These are phyloP conservation scores for Vultur gryphus DNA, from an alignment of 2,797 vertebrate species.

Conservation along the genomic window DNA sequence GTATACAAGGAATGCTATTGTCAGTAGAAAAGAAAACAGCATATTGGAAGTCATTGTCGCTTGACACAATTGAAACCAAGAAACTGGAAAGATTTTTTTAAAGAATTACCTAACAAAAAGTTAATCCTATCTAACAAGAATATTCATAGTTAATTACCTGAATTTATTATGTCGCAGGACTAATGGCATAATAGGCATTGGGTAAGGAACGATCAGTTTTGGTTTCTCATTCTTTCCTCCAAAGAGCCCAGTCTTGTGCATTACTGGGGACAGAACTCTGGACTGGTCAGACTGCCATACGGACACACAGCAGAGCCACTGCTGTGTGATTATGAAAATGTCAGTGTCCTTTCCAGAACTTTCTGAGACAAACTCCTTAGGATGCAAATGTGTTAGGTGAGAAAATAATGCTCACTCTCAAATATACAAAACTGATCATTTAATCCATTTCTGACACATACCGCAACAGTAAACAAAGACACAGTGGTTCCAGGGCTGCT, in stretches of 20 bases:
- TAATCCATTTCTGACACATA: not conserved
- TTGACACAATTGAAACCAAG: not conserved
- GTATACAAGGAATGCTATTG: not conserved
- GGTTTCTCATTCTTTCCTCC: not conserved
- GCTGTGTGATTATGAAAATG: not conserved
- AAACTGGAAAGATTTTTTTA: not conserved
- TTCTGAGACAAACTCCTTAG: not conserved
- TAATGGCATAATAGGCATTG: not conserved
- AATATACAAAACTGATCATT: not conserved
- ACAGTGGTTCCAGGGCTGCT: not conserved
- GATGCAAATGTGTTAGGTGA: not conserved
- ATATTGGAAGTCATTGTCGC: not conserved
- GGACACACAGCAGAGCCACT: not conserved
- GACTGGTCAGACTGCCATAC: not conserved
- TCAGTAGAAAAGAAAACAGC: not conserved
- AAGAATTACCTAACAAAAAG: not conserved
- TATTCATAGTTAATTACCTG: not conserved
- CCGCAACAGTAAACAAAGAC: not conserved
- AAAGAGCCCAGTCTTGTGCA: not conserved
- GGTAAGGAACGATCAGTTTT: not conserved
- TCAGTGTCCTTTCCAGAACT: not conserved
- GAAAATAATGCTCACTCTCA: not conserved
- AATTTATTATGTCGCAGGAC: not conserved
- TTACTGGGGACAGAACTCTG: not conserved
- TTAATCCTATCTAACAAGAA: not conserved